Percentiles rank a stretch among this genome's conserved stretches.
Conservation (phyloP, 2,888 invertebrate genomes). For the Spisula subtruncata region DNA sequence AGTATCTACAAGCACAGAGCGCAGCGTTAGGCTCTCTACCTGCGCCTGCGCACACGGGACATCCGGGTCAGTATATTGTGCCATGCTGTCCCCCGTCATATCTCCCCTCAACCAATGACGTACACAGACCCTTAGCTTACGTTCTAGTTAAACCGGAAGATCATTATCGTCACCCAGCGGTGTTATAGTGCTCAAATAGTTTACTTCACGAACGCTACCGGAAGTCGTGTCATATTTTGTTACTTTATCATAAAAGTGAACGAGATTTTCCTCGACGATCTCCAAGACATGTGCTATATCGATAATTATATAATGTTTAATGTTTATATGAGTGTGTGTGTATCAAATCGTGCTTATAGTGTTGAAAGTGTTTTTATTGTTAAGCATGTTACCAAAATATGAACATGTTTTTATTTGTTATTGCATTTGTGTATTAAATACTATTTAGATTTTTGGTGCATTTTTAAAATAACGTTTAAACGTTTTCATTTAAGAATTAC, state of each 20-base stretch:
- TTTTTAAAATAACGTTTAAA: not conserved
- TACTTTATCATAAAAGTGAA: slow-evolving; percentile 23
- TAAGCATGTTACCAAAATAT: not conserved
- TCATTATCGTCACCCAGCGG: slow-evolving; percentile 84
- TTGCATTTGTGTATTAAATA: not conserved
- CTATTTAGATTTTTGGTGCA: not conserved
- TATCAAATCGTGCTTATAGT: slow-evolving; percentile 5
- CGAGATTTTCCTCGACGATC: slow-evolving; percentile 37
- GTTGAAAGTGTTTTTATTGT: not conserved
- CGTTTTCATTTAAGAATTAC: not conserved
- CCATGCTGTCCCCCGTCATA: slow-evolving; percentile 85
- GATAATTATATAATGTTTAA: not conserved
- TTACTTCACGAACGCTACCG: slow-evolving; percentile 4
- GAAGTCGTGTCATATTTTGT: slow-evolving; percentile 21
- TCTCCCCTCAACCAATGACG: slow-evolving; percentile 82
- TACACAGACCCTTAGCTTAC: slow-evolving; percentile 87
- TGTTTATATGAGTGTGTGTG: not conserved
- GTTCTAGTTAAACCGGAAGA: slow-evolving; percentile 88
- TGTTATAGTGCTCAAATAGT: slow-evolving; percentile 73
- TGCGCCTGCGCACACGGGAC: slow-evolving; percentile 80
- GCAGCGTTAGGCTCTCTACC: slow-evolving; percentile 77
- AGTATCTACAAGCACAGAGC: slow-evolving; percentile 80
- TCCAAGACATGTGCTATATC: slow-evolving; percentile 33
- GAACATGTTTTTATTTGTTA: not conserved
- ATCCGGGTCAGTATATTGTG: slow-evolving; percentile 84